Evolutionary conservation across 2,888 invertebrate species (phyloP).

Genomic region (Tipula unca): DNA sequence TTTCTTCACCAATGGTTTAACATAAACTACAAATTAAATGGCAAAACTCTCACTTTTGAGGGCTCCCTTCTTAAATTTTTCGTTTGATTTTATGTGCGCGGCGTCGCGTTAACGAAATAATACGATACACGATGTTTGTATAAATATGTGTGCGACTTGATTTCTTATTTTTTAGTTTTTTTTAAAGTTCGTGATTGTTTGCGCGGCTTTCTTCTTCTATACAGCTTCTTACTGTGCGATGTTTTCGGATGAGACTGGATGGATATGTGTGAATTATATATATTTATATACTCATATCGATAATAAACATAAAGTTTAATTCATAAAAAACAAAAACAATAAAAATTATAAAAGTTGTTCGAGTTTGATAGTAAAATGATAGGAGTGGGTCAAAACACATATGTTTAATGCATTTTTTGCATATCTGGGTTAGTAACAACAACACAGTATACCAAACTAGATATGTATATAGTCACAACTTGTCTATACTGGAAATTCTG

Average conservation of each 20-base stretch:
- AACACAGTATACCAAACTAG: not conserved
- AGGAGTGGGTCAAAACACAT: not conserved
- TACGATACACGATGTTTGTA: not conserved
- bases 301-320: not conserved
- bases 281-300: not conserved
- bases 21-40: conserved; percentile 22
- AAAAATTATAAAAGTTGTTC: not conserved
- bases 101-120: not conserved
- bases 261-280: not conserved
- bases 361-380: not conserved
- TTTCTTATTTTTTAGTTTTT: not conserved
- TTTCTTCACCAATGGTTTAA: conserved; percentile 14
- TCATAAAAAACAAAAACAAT: not conserved
- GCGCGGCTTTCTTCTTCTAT: not conserved
- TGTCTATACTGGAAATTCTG: not conserved
- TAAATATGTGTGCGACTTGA: not conserved
- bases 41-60: conserved; percentile 40
- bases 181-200: not conserved
- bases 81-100: not conserved
- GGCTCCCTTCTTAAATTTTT: conserved; percentile 33
- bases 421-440: not conserved
- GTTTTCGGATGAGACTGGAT: not conserved
- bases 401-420: not conserved
- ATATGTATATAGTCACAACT: no score
- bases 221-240: not conserved